These are phyloP conservation scores for Muschampia plurimacula DNA, from an alignment of 2,888 invertebrate species.

Conservation along the genomic window DNA sequence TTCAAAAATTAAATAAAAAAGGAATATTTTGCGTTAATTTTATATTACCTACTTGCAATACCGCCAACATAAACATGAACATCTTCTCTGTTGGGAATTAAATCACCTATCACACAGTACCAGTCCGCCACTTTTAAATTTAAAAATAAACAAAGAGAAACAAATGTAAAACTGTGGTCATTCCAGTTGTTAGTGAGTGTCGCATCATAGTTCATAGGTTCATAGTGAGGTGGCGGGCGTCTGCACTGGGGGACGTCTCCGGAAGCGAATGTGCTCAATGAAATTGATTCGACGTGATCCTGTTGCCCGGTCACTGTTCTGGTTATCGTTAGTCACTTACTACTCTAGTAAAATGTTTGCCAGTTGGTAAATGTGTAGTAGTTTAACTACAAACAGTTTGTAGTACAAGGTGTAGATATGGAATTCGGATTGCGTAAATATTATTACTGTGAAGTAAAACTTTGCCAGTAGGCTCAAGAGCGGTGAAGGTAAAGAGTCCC, in stretches of 20 bases:
- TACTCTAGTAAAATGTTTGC: slow-evolving; percentile 7
- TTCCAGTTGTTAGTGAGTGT: slow-evolving; percentile 29
- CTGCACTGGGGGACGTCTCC: slow-evolving; percentile 73
- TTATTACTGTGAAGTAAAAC: no score
- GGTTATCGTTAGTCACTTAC: slow-evolving; percentile 71
- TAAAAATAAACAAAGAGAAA: not conserved
- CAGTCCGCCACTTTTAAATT: not conserved
- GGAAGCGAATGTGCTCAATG: slow-evolving; percentile 77
- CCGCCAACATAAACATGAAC: no score
- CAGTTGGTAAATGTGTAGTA: not conserved
- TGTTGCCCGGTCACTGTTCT: slow-evolving; percentile 80
- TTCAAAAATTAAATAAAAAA: no score
- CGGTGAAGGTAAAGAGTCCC: no score
- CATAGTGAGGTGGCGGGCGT: slow-evolving; percentile 54
- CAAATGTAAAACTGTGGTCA: slow-evolving; percentile 12
- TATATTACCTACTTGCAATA: no score
- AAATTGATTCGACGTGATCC: slow-evolving; percentile 74
- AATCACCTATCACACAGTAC: not conserved
- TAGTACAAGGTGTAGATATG: not conserved
- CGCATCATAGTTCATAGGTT: slow-evolving; percentile 44
- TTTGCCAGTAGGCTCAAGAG: no score
- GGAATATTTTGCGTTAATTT: no score
- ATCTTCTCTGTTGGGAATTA: no score
- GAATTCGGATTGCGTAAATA: not conserved
- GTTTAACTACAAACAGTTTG: not conserved